phyloP scores from a whole-genome alignment of 2,113 vertebrate species.

The Nycticryphes semicollaris region DNA sequence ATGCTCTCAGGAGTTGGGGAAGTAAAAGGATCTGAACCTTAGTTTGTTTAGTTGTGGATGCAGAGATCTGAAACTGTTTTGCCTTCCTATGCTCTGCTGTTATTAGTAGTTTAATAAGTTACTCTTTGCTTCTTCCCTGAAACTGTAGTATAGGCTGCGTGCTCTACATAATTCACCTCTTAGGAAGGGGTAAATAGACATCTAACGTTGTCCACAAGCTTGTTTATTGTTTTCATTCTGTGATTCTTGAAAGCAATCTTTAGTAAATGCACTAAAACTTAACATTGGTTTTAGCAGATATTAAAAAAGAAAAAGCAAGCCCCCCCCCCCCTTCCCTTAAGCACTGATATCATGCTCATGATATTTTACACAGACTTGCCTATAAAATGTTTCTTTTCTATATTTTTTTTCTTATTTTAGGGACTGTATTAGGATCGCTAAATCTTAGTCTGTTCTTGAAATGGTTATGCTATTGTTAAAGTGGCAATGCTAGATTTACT shows the following conservation, averaged over 20 bases:
- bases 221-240: not conserved
- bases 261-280: not conserved
- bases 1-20: not conserved
- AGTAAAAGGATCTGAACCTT: not conserved
- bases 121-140: not conserved
- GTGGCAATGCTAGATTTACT: not conserved
- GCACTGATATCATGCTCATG: not conserved
- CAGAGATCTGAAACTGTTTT: not conserved
- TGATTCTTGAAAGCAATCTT: not conserved
- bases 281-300: not conserved
- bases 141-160: not conserved
- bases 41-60: not conserved
- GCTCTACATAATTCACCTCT: not conserved
- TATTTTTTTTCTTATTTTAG: not conserved
- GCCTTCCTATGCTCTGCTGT: not conserved
- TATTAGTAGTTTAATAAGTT: not conserved
- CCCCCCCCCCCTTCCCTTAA: not conserved
- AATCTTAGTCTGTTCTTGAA: not conserved
- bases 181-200: not conserved
- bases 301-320: not conserved
- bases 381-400: not conserved
- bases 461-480: rapidly evolving
- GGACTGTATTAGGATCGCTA: not conserved
- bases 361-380: not conserved
- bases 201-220: rapidly evolving